A percentile compares a stretch with the other conserved stretches of the same genome.
phyloP scores from a whole-genome alignment of 2,888 invertebrate species.

The Latrodectus elegans region DNA sequence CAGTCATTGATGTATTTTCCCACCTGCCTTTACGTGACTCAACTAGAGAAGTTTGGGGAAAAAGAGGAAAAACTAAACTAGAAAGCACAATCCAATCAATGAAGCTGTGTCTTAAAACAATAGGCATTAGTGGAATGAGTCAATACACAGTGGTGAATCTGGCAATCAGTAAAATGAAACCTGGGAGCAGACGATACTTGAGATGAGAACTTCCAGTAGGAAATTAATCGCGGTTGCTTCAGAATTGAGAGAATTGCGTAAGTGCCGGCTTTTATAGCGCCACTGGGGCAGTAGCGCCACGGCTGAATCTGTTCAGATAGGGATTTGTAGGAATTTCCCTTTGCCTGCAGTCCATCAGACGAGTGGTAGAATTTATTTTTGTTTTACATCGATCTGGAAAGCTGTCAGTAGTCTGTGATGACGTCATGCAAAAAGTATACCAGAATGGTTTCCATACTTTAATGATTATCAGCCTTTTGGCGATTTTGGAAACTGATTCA shows the following conservation, averaged over 20 bases:
- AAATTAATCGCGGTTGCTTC: conserved; percentile 27
- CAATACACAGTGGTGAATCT: background rate
- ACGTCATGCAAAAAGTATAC: conserved; percentile 34
- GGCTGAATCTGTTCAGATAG: conserved; percentile 9
- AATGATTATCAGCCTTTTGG: conserved; percentile 18
- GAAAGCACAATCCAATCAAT: conserved; percentile 21
- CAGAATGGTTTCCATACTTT: conserved; percentile 14
- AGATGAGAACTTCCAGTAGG: conserved; percentile 20
- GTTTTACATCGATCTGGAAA: conserved; percentile 49
- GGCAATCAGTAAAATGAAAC: conserved; percentile 50
- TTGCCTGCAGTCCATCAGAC: conserved; percentile 56
- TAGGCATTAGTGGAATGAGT: conserved; percentile 49
- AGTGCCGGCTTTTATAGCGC: conserved; percentile 28
- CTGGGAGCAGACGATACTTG: conserved; percentile 11
- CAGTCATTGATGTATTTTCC: conserved; percentile 14
- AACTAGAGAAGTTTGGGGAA: background rate
- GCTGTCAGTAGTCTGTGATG: conserved; percentile 11
- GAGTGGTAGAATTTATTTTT: conserved; percentile 27
- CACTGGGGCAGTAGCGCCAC: conserved; percentile 39
- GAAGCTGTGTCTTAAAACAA: conserved; percentile 25
- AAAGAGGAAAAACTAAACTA: background rate
- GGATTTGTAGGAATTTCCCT: conserved; percentile 22
- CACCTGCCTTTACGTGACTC: conserved; percentile 18
- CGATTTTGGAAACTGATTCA: background rate
- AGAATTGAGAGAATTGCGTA: conserved; percentile 11